Percentiles rank a stretch among this genome's conserved stretches.
Evolutionary conservation across 2,888 invertebrate species (phyloP).

Genomic region (Anagyrus pseudococci): DNA sequence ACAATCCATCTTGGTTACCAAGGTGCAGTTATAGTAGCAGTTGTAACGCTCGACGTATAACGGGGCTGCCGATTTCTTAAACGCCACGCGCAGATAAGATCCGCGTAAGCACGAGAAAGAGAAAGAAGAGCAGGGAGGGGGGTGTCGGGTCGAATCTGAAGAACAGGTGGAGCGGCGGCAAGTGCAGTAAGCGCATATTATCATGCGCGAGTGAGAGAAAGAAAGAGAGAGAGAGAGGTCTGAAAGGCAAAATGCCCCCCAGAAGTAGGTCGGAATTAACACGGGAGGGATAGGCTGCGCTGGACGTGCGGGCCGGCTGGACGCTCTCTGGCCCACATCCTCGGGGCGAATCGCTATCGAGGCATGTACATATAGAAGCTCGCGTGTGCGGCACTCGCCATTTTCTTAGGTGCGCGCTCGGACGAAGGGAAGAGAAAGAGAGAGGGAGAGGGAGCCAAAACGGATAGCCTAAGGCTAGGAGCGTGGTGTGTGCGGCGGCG

Average conservation of each 20-base stretch:
- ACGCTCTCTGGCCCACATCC: neutral
- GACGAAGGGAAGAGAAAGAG: no score
- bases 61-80: neutral
- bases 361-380: constrained; percentile 8
- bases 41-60: no score
- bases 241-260: constrained; percentile 15
- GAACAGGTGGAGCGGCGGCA: no score
- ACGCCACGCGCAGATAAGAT: constrained; percentile 2
- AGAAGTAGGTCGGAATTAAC: constrained; percentile 38
- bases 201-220: neutral
- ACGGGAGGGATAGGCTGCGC: neutral
- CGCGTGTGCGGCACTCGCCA: constrained; percentile 31
- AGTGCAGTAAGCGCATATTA: no score
- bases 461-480: no score
- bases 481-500: neutral
- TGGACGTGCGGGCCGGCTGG: neutral
- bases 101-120: no score
- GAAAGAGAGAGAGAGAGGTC: neutral
- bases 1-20: no score
- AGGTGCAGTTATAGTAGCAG: no score
- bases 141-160: no score
- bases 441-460: no score
- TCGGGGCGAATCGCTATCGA: neutral
- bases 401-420: constrained; percentile 27
- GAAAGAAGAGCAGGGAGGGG: no score